Conservation (phyloP, 2,113 vertebrate genomes). For the Tragelaphus imberbis region DNA sequence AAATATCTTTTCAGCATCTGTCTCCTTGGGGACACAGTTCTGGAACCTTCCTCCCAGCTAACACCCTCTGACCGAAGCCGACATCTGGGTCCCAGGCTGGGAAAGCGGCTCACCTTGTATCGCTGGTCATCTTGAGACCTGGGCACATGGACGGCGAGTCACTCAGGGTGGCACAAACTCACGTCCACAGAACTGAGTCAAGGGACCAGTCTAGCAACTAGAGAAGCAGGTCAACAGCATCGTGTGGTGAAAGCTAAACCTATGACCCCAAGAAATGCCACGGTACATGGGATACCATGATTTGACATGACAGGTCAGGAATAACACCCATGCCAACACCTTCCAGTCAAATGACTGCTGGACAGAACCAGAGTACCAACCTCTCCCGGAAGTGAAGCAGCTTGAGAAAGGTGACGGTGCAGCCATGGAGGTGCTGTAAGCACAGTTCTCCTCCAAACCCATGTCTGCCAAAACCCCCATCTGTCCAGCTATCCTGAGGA, state of each 20-base stretch:
- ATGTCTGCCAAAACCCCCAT: neutral
- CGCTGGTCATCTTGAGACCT: neutral
- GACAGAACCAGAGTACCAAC: neutral
- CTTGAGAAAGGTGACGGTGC: neutral
- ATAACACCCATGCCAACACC: neutral
- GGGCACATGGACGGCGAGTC: fast-evolving
- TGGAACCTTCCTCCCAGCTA: neutral
- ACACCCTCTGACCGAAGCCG: neutral
- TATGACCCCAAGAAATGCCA: neutral
- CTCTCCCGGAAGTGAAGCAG: neutral
- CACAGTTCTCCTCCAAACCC: neutral
- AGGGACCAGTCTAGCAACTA: neutral
- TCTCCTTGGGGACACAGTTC: neutral
- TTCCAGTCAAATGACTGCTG: neutral
- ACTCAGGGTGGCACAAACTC: neutral
- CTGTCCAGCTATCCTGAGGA: neutral
- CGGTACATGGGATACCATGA: fast-evolving
- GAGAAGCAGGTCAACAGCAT: neutral
- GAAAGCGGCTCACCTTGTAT: neutral
- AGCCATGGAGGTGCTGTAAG: neutral
- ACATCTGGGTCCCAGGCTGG: neutral
- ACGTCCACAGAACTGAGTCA: neutral
- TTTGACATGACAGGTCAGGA: neutral
- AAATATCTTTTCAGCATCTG: neutral
- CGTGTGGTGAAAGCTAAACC: neutral